Evolutionary conservation across 1,140 invertebrate genomes (phyloP).

Genomic region (Lordiphosa stackelbergi): DNA sequence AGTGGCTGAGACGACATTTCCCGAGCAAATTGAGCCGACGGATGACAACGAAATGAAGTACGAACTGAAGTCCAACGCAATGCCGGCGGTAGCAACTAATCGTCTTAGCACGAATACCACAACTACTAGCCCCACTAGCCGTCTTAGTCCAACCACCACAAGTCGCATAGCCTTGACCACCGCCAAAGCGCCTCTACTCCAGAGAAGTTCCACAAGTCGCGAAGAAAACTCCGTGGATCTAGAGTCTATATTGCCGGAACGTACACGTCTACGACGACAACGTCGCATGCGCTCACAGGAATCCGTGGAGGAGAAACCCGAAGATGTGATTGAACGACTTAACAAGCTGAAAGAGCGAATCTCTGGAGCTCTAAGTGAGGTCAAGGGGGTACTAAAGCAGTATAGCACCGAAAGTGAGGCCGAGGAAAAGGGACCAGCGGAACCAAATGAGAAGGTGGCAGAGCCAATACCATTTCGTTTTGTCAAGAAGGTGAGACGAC

Average conservation of each 20-base stretch:
- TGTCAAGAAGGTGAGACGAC: conserved; percentile 58
- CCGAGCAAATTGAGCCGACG: conserved; percentile 38
- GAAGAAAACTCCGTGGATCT: conserved; percentile 46
- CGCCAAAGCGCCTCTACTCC: conserved; percentile 30
- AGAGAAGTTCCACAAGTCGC: conserved; percentile 43
- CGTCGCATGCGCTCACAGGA: conserved; percentile 64
- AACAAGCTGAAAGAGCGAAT: conserved; percentile 70
- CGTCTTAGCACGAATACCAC: conserved; percentile 5
- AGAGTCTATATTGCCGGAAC: conserved; percentile 52
- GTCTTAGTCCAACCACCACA: neutral
- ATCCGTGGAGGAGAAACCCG: conserved; percentile 57
- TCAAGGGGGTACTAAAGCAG: conserved; percentile 68
- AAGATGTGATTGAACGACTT: conserved; percentile 66
- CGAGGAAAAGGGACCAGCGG: no score
- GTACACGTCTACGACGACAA: conserved; percentile 60
- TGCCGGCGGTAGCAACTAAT: conserved; percentile 5
- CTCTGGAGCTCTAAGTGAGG: conserved; percentile 62
- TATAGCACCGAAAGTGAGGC: conserved; percentile 66
- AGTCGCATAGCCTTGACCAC: conserved; percentile 28
- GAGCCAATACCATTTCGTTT: conserved; percentile 57
- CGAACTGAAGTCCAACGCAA: conserved; percentile 28
- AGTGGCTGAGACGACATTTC: conserved; percentile 42
- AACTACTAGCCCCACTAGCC: neutral
- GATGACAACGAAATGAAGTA: conserved; percentile 50
- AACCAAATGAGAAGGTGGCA: neutral